Conservation (phyloP, 2,888 invertebrate species). For the Phymatocera aterrima region DNA sequence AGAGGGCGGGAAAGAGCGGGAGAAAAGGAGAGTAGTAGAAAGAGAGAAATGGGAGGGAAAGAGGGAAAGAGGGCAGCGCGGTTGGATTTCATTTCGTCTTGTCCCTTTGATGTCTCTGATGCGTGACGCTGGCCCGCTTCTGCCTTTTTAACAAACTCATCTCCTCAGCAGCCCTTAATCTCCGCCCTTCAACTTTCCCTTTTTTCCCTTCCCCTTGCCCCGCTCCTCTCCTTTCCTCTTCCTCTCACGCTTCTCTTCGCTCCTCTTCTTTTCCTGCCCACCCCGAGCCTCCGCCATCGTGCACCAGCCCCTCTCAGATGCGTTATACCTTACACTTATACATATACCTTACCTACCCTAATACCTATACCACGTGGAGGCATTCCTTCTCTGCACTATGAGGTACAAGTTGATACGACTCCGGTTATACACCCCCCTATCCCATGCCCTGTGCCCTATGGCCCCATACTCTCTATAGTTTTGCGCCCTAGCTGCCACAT, state of each 20-base stretch:
- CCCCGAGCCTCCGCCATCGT: background rate
- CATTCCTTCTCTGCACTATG: constrained; percentile 15
- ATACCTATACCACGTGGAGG: constrained; percentile 30
- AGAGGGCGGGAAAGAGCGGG: constrained; percentile 50
- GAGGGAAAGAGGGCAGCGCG: constrained; percentile 63
- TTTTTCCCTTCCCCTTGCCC: constrained; percentile 49
- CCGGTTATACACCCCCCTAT: constrained; percentile 9
- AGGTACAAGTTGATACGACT: constrained; percentile 18
- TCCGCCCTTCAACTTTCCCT: constrained; percentile 69
- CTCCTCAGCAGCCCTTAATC: constrained; percentile 73
- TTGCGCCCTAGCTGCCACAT: background rate
- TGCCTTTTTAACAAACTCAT: constrained; percentile 76
- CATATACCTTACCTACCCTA: constrained; percentile 40
- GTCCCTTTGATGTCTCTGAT: constrained; percentile 75
- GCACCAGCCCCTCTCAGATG: background rate
- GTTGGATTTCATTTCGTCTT: constrained; percentile 75
- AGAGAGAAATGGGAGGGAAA: constrained; percentile 53
- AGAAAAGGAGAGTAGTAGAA: constrained; percentile 61
- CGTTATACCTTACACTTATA: background rate
- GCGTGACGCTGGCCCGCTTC: constrained; percentile 75
- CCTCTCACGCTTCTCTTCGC: constrained; percentile 51
- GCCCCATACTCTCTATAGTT: background rate
- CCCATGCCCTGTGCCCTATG: background rate
- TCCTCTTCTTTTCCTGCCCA: background rate
- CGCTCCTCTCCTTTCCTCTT: constrained; percentile 50